Percentiles rank a stretch among this genome's conserved stretches.
Conservation (phyloP, 2,797 vertebrate genomes). For the Coracias cyanogaster region DNA sequence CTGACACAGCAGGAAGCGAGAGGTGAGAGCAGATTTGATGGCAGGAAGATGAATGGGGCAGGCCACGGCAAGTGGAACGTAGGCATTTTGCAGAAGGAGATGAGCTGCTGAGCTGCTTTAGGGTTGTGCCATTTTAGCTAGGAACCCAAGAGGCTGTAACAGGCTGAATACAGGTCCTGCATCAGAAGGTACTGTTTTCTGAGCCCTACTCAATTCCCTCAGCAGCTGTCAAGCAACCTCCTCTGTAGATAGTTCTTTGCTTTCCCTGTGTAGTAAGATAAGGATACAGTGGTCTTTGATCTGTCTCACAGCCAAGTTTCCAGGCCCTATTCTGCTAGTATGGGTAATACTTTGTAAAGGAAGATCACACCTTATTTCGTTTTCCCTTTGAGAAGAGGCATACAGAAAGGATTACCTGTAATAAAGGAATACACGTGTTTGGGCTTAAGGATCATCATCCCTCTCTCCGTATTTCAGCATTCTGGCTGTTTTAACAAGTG, state of each 20-base stretch:
- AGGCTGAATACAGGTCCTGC: neutral
- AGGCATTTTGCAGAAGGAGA: neutral
- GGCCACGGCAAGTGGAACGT: conserved; percentile 50
- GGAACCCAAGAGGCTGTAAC: neutral
- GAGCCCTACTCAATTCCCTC: neutral
- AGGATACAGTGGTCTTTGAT: neutral
- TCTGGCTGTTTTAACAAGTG: neutral
- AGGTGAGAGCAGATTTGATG: conserved; percentile 64
- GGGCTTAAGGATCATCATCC: neutral
- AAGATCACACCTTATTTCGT: neutral
- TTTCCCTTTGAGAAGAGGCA: neutral
- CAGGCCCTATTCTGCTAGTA: neutral
- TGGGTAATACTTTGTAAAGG: neutral
- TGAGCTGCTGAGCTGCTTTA: neutral
- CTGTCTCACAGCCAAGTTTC: neutral
- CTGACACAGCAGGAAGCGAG: conserved; percentile 36
- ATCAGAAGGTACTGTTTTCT: neutral
- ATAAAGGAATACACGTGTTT: neutral
- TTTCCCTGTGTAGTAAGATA: neutral
- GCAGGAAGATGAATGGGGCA: conserved; percentile 57
- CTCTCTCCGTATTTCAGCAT: neutral
- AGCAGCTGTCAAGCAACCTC: neutral
- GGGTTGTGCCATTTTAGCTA: neutral
- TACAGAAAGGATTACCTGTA: neutral
- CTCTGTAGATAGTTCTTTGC: neutral